phyloP scores from a whole-genome alignment of 2,113 vertebrate genomes.

The Grammomys surdaster region DNA sequence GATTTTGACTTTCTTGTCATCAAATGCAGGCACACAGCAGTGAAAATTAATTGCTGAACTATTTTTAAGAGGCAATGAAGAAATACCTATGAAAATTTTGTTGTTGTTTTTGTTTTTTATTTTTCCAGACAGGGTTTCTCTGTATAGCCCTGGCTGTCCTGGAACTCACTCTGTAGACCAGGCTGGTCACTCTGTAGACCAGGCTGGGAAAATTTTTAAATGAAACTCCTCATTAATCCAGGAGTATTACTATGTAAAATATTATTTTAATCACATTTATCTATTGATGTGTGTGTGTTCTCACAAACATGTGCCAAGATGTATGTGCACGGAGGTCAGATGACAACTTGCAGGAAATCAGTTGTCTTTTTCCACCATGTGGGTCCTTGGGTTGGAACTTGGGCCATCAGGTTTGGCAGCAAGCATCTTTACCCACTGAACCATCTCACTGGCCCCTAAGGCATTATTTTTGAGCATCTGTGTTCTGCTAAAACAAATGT shows the following conservation, averaged over 20 bases:
- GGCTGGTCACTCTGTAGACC: too few species aligned
- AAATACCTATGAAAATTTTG: constrained; percentile 10
- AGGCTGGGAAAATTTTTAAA: constrained; percentile 10
- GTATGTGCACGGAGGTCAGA: too few species aligned
- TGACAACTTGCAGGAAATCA: background rate
- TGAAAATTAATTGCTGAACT: background rate
- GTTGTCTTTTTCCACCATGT: too few species aligned
- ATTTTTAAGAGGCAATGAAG: background rate
- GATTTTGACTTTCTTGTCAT: background rate
- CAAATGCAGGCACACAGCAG: background rate
- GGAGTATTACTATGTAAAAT: background rate
- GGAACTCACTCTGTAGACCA: too few species aligned
- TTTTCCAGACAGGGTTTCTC: too few species aligned
- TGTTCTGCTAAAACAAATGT: background rate
- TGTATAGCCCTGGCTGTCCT: too few species aligned
- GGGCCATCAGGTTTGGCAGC: background rate
- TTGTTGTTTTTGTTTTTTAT: too few species aligned
- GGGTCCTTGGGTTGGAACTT: background rate
- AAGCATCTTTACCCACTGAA: background rate
- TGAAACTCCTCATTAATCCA: background rate
- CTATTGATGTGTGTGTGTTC: background rate
- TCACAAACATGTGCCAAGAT: background rate
- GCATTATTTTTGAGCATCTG: background rate
- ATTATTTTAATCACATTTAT: background rate
- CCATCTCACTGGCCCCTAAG: background rate